Evolutionary conservation across 1,140 invertebrate genomes (phyloP).

Genomic region (Andricus grossulariae): DNA sequence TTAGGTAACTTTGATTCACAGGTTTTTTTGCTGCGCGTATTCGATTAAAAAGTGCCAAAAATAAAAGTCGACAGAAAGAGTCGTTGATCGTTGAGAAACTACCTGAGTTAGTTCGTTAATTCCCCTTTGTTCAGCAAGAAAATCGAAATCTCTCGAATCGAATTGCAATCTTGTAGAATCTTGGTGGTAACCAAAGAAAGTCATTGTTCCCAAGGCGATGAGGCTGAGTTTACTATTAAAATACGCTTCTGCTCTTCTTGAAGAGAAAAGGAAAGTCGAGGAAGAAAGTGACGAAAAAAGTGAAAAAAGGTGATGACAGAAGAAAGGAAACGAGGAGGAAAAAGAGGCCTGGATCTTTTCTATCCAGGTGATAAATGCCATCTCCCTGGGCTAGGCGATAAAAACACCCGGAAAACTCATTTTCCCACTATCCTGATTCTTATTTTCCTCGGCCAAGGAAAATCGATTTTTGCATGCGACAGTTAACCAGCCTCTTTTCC

Average conservation of each 20-base stretch:
- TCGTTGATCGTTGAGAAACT: not conserved
- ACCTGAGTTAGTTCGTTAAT: slow-evolving; percentile 10
- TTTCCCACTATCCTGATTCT: not conserved
- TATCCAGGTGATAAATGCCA: slow-evolving; percentile 15
- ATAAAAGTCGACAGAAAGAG: not conserved
- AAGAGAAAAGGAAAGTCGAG: slow-evolving; percentile 12
- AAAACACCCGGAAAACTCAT: slow-evolving; percentile 3
- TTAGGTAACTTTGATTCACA: no score
- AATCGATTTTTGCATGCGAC: not conserved
- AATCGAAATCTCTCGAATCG: slow-evolving; percentile 27
- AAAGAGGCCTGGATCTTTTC: not conserved
- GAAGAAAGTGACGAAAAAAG: slow-evolving; percentile 6
- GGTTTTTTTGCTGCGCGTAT: no score
- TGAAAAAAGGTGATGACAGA: not conserved
- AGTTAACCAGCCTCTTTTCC: slow-evolving; percentile 4
- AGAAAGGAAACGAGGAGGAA: not conserved
- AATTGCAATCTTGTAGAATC: slow-evolving; percentile 25
- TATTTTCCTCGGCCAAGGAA: not conserved
- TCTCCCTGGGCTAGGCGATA: slow-evolving; percentile 6
- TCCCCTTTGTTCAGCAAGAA: slow-evolving; percentile 13
- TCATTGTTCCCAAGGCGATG: slow-evolving; percentile 28
- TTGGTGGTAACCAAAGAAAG: not conserved
- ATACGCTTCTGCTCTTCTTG: not conserved
- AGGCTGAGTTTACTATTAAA: slow-evolving; percentile 25
- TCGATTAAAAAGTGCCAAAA: no score